Conservation (phyloP, 2,888 invertebrate species). For the Oxytorus armatus region DNA sequence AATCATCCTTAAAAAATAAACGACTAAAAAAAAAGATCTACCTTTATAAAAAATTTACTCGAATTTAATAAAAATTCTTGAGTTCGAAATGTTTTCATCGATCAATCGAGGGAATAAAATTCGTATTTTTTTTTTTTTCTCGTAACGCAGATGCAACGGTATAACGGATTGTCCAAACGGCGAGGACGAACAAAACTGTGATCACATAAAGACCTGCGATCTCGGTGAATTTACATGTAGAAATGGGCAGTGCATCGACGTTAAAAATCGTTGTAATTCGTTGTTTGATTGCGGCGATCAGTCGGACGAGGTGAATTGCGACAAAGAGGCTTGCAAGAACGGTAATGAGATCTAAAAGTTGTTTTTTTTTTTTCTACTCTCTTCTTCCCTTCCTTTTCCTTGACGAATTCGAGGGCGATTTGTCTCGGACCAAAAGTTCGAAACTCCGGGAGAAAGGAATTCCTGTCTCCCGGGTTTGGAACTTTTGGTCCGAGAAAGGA, state of each 20-base stretch:
- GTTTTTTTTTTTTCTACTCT: not conserved
- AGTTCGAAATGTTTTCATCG: too few relatives aligned
- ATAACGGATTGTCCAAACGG: conserved; percentile 85
- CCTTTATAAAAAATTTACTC: too few relatives aligned
- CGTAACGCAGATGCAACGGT: conserved; percentile 86
- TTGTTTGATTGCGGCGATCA: conserved; percentile 86
- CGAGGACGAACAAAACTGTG: conserved; percentile 87
- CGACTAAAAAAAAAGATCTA: too few relatives aligned
- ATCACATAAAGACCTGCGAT: conserved; percentile 79
- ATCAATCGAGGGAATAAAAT: too few relatives aligned
- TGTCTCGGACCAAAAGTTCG: too few relatives aligned
- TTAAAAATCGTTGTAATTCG: conserved; percentile 85
- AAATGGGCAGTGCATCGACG: conserved; percentile 85
- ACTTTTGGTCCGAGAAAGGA: too few relatives aligned
- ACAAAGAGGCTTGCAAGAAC: conserved; percentile 70
- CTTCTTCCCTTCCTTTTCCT: not conserved
- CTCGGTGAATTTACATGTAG: conserved; percentile 85
- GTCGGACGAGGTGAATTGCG: conserved; percentile 87
- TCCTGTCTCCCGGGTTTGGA: too few relatives aligned
- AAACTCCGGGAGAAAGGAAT: too few relatives aligned
- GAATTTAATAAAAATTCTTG: too few relatives aligned
- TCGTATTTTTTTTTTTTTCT: too few relatives aligned
- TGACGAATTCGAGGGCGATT: too few relatives aligned
- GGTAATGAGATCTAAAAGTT: conserved; percentile 63
- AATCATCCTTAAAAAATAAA: too few relatives aligned